Conservation (phyloP, 2,888 invertebrate genomes). For the Griposia aprilina region DNA sequence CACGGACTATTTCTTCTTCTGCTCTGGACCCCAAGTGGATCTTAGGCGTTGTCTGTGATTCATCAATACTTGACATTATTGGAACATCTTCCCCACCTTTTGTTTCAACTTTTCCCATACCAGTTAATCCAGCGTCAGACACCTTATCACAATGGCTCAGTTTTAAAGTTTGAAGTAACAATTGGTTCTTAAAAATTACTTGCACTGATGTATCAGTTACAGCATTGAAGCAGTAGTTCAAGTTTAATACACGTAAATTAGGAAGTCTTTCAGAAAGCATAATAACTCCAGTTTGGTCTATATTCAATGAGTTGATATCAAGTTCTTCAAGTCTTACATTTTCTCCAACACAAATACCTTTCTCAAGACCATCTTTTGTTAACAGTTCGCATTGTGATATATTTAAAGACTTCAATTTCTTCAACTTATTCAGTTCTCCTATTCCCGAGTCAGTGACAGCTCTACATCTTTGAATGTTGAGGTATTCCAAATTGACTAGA, state of each 20-base stretch:
- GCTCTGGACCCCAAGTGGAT: constrained; percentile 92
- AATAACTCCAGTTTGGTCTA: constrained; percentile 92
- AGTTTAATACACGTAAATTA: constrained; percentile 91
- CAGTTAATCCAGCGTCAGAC: constrained; percentile 93
- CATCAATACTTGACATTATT: constrained; percentile 80
- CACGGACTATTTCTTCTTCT: constrained; percentile 92
- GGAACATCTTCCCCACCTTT: constrained; percentile 78
- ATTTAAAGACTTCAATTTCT: constrained; percentile 90
- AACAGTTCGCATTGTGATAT: constrained; percentile 93
- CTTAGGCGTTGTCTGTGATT: constrained; percentile 74
- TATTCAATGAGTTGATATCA: constrained; percentile 90
- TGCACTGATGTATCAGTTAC: constrained; percentile 93
- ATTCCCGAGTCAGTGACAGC: constrained; percentile 92
- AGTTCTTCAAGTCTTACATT: constrained; percentile 89
- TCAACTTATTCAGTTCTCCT: constrained; percentile 88
- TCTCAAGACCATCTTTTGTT: constrained; percentile 91
- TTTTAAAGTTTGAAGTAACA: constrained; percentile 90
- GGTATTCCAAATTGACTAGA: constrained; percentile 89
- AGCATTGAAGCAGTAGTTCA: constrained; percentile 93
- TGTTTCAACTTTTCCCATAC: constrained; percentile 89
- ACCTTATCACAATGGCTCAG: constrained; percentile 92
- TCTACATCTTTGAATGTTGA: constrained; percentile 92
- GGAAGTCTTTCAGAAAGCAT: constrained; percentile 91
- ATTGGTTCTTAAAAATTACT: constrained; percentile 92
- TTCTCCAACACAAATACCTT: constrained; percentile 89